Conservation (phyloP, 2,797 vertebrate species). For the Sebastes variabilis region DNA sequence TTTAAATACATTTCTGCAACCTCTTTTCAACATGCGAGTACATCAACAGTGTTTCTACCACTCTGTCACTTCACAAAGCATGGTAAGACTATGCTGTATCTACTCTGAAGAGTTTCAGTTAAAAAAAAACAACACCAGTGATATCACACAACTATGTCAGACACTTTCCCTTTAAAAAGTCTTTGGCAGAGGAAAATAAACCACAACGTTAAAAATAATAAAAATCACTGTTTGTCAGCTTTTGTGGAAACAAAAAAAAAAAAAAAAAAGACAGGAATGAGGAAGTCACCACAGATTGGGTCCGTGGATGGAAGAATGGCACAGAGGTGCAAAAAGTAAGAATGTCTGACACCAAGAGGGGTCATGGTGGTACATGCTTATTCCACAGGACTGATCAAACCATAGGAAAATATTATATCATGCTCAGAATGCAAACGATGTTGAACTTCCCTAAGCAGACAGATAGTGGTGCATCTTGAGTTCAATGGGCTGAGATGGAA, state of each 20-base stretch:
- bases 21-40: constrained; percentile 48
- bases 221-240: constrained; percentile 13
- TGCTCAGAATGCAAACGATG: too few relatives aligned
- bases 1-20: constrained; percentile 20
- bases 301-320: constrained; percentile 42
- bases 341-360: constrained; percentile 39
- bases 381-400: constrained; percentile 60
- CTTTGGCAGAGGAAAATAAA: constrained; percentile 78
- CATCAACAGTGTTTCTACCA: constrained; percentile 71
- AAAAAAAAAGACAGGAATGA: constrained; percentile 13
- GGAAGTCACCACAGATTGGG: constrained; percentile 43
- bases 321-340: constrained; percentile 55
- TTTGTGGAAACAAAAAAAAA: constrained; percentile 5
- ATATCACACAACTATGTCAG: constrained; percentile 54
- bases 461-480: background rate
- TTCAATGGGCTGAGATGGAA: background rate
- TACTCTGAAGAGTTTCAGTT: constrained; percentile 49
- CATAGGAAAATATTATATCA: constrained; percentile 51
- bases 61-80: constrained; percentile 67
- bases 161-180: constrained; percentile 75
- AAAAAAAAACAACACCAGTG: constrained; percentile 2
- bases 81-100: constrained; percentile 59
- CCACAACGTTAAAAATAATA: constrained; percentile 13
- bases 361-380: constrained; percentile 61
- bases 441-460: constrained; percentile 23